phyloP scores from a whole-genome alignment of 2,888 invertebrate species.

The Sarcophaga carnaria region DNA sequence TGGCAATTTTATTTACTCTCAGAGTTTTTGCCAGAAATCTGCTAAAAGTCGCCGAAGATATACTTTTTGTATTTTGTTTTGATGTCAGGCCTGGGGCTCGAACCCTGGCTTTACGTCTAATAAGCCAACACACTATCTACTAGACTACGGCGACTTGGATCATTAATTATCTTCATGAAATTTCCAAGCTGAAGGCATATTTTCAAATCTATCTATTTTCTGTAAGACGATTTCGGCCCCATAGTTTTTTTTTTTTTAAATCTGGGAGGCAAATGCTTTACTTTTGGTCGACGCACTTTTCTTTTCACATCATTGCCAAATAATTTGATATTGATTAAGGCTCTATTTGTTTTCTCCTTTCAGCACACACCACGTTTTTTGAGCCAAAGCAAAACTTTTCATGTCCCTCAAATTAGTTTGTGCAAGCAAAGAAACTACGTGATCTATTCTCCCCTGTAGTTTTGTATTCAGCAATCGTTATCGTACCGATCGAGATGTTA shows the following conservation, averaged over 20 bases:
- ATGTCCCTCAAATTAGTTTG: neutral
- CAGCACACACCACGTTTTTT: neutral
- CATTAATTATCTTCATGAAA: constrained; percentile 2
- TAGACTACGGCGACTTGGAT: neutral
- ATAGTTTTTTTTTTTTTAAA: constrained; percentile 12
- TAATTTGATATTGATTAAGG: no score
- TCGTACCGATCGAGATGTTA: neutral
- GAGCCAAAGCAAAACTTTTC: neutral
- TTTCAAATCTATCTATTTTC: constrained; percentile 11
- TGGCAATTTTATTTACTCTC: no score
- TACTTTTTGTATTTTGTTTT: no score
- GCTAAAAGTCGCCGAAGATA: no score
- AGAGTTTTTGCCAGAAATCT: no score
- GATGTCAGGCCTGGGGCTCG: no score
- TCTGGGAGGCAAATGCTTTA: constrained; percentile 5
- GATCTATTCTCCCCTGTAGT: neutral
- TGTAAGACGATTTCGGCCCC: no score
- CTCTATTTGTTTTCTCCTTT: neutral
- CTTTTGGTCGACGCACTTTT: constrained; percentile 17
- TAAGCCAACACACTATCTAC: no score
- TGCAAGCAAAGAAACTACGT: constrained; percentile 17
- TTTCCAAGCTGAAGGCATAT: constrained; percentile 2
- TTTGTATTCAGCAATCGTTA: neutral
- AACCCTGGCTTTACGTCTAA: no score
- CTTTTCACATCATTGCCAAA: no score